Conservation (phyloP, 2,888 invertebrate species). For the Lepeophtheirus nordmannii region DNA sequence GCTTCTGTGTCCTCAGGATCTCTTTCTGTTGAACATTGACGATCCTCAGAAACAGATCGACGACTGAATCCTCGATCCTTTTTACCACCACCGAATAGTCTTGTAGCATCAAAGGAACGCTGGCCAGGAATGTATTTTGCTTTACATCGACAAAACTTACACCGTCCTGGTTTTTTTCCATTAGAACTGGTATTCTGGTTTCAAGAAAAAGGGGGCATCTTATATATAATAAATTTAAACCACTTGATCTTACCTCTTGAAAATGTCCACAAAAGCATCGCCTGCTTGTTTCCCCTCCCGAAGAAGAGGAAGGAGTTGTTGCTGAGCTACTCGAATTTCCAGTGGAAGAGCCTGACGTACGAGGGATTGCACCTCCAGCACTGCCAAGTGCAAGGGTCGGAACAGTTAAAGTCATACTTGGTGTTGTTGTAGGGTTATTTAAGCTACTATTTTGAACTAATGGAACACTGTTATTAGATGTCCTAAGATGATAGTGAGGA, state of each 20-base stretch:
- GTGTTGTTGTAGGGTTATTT: background rate
- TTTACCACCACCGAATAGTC: slow-evolving; percentile 5
- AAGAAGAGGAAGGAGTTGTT: background rate
- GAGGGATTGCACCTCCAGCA: background rate
- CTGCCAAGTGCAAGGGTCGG: background rate
- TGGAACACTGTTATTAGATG: background rate
- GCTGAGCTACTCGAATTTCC: background rate
- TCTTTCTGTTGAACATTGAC: background rate
- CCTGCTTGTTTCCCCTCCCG: background rate
- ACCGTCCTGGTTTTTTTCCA: slow-evolving; percentile 13
- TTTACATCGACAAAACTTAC: slow-evolving; percentile 13
- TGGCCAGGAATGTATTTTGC: slow-evolving; percentile 19
- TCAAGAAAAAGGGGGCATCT: background rate
- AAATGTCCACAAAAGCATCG: slow-evolving; percentile 1
- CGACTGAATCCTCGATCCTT: slow-evolving; percentile 4
- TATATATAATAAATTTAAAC: background rate
- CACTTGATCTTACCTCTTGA: background rate
- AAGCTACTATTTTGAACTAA: background rate
- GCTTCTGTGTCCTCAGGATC: background rate
- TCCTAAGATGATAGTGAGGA: background rate
- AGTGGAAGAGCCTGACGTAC: slow-evolving; percentile 1
- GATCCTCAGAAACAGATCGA: slow-evolving; percentile 19
- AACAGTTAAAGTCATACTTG: background rate
- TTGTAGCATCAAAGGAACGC: slow-evolving; percentile 22
- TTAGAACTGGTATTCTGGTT: background rate